phyloP scores from a whole-genome alignment of 2,797 vertebrate species.

The Okamejei kenojei region DNA sequence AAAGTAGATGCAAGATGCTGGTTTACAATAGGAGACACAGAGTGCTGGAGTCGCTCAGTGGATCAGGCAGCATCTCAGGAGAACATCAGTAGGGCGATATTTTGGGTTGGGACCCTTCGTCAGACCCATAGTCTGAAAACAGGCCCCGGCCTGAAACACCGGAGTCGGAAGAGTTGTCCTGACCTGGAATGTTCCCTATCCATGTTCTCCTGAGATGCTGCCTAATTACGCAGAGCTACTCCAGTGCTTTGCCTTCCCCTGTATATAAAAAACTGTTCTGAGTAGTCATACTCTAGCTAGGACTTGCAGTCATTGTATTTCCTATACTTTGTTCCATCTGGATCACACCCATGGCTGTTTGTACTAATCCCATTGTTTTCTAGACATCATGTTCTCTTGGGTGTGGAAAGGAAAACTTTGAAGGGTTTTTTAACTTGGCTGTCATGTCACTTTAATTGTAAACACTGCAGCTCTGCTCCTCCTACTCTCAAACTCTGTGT shows the following conservation, averaged over 20 bases:
- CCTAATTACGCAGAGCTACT: too few relatives aligned
- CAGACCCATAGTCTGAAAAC: too few relatives aligned
- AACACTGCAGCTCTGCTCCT: not conserved
- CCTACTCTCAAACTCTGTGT: not conserved
- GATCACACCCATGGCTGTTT: not conserved
- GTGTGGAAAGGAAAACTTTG: not conserved
- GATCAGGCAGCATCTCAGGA: too few relatives aligned
- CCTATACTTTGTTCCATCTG: not conserved
- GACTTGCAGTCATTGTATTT: not conserved
- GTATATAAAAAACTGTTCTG: not conserved
- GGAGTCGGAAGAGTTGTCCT: too few relatives aligned
- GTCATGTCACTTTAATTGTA: conserved; percentile 9
- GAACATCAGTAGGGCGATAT: too few relatives aligned
- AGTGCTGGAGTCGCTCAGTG: too few relatives aligned
- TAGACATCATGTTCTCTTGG: not conserved
- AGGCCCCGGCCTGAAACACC: too few relatives aligned
- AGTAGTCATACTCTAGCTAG: not conserved
- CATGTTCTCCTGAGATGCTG: not conserved
- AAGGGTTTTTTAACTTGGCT: not conserved
- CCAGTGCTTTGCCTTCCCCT: too few relatives aligned
- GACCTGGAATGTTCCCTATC: too few relatives aligned
- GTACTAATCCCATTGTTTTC: not conserved
- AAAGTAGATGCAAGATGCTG: not conserved
- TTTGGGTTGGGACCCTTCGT: too few relatives aligned
- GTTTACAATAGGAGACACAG: too few relatives aligned